Evolutionary conservation across 2,797 vertebrate species (phyloP), one percentile per base, ranked within the genome.

Genomic region (Rhinoraja longicauda): DNA sequence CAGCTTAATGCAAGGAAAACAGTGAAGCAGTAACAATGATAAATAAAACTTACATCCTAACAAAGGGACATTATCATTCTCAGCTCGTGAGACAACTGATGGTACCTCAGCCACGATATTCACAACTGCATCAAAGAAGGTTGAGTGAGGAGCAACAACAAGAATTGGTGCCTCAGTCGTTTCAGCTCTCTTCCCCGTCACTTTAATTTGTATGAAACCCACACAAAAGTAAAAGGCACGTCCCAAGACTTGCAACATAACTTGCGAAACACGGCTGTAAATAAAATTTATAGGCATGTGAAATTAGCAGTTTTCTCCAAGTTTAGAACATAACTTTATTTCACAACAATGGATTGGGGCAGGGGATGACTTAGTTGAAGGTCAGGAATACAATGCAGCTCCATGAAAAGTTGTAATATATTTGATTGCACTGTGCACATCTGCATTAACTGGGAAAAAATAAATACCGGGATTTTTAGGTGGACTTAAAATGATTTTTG

Each of bases 131-230:
- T 99, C 99, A 24, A 98, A 99, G 95, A 98, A 99, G 0, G 97
- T 97, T 57, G 99, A 99, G 94, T 99, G 99, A 78, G 99, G 99
- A 9, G 98, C 99, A 93, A 96, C 98, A 0, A 96, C 98, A 93
- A 99, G 96, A 94, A 99, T 97, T 0, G 99, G 98, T 0, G 99
- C 99, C 93, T 99, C 97, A 1, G 10, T 29, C 0, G 96, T 96
- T 93, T 94, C 95, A 0, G 96, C 98, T 39, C 96, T 95, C 94
- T 96, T 96, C 12, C 99, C 99, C 93, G 97, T 98, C 29, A 99
- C 96, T 57, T 96, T 96, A 79, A 99, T 97, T n/a, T 94, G 94
- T 4, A 92, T 75, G 95, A 99, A 99, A 75, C 99, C 99, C 98
- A 99, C 97, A 59, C 95, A 93, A 72, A 98, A 97, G 96, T 96